Percentiles rank a stretch among this genome's conserved stretches.
These are phyloP conservation scores for Ceratina australensis DNA, from an alignment of 1,140 invertebrate species.

Conservation along the genomic window DNA sequence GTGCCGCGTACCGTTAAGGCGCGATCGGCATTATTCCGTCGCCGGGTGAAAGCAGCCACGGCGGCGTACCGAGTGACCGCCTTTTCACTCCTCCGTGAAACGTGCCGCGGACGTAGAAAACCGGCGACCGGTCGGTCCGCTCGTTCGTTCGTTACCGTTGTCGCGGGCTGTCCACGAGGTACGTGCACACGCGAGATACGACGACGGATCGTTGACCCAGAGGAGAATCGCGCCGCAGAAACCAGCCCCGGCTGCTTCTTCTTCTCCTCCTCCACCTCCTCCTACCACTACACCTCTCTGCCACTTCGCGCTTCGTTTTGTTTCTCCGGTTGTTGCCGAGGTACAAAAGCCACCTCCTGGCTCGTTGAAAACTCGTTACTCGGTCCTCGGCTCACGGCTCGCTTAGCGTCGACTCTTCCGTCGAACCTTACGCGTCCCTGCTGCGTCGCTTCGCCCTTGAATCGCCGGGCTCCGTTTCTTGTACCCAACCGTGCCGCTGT, in stretches of 20 bases:
- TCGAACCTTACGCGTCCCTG: conserved; percentile 21
- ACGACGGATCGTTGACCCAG: conserved; percentile 43
- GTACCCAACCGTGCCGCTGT: no score
- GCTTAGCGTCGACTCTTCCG: conserved; percentile 3
- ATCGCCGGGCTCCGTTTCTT: no score
- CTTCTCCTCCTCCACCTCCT: no score
- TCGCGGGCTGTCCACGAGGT: conserved; percentile 24
- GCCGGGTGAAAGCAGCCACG: conserved; percentile 69
- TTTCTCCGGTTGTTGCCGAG: conserved; percentile 10
- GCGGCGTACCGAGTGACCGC: conserved; percentile 64
- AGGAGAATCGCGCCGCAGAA: conserved; percentile 18
- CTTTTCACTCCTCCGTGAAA: conserved; percentile 69
- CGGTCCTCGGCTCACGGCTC: neutral
- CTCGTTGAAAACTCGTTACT: conserved; percentile 20
- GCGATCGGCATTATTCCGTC: conserved; percentile 57
- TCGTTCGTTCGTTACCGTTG: no score
- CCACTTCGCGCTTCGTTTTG: conserved; percentile 8
- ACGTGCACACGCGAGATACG: conserved; percentile 47
- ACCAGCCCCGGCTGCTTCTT: conserved; percentile 30
- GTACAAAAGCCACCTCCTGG: conserved; percentile 8
- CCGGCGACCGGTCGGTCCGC: neutral
- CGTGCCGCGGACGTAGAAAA: conserved; percentile 28
- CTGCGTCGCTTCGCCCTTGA: neutral
- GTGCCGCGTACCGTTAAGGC: conserved; percentile 48
- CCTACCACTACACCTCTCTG: no score